Conservation (phyloP, 1,140 invertebrate genomes). For the Drosophila lowei region DNA sequence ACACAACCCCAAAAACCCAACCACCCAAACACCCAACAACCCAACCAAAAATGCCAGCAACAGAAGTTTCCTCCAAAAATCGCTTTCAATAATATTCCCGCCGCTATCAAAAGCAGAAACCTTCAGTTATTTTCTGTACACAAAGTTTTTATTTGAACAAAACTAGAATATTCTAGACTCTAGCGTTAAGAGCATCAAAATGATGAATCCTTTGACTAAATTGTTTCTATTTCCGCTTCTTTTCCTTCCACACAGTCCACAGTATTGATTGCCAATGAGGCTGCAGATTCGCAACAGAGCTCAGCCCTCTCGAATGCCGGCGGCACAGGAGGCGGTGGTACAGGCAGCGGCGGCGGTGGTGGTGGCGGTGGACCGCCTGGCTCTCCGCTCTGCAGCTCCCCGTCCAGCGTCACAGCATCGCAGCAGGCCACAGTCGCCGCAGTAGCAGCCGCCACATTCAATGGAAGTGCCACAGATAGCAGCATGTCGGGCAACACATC, state of each 20-base stretch:
- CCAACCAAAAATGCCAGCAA: constrained; percentile 19
- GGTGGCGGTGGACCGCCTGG: constrained; percentile 45
- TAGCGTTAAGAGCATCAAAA: no score
- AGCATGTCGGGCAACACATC: constrained; percentile 68
- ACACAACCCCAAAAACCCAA: constrained; percentile 5
- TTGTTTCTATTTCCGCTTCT: constrained; percentile 15
- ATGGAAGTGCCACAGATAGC: constrained; percentile 74
- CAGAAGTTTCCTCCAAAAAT: constrained; percentile 16
- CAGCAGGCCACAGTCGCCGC: constrained; percentile 31
- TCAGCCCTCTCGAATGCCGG: constrained; percentile 51
- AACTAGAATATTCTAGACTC: no score
- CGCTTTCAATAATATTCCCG: constrained; percentile 15
- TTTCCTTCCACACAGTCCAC: constrained; percentile 64
- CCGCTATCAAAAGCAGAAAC: no score
- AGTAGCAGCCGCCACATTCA: constrained; percentile 70
- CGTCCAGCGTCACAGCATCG: constrained; percentile 76
- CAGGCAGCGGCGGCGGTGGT: constrained; percentile 58
- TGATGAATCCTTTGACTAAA: constrained; percentile 9
- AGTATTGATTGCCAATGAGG: constrained; percentile 82
- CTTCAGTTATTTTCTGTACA: no score
- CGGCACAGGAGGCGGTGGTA: constrained; percentile 20
- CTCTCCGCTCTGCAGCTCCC: constrained; percentile 69
- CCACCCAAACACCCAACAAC: no score
- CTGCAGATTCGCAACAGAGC: constrained; percentile 72
- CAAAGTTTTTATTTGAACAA: no score